A percentile compares a stretch with the other conserved stretches of the same genome.
Evolutionary conservation across 2,888 invertebrate species (phyloP).

Genomic region (Acrobasis repandana): DNA sequence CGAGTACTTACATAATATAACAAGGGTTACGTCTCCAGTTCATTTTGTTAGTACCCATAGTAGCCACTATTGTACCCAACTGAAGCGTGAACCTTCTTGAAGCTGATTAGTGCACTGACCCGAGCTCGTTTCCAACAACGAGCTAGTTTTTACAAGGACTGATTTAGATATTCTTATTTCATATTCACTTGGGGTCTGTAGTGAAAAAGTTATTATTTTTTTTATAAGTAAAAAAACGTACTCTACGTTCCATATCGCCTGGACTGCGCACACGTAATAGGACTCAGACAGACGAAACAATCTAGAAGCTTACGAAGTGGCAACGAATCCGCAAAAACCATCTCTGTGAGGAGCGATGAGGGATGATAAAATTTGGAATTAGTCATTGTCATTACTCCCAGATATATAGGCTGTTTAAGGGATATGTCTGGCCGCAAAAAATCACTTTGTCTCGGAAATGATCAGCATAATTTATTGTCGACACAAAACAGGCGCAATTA

Average conservation of each 20-base stretch:
- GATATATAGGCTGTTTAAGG: not conserved
- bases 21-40: not conserved
- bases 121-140: not conserved
- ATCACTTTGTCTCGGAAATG: constrained; percentile 8
- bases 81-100: not conserved
- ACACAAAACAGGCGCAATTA: constrained; percentile 1
- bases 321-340: too few species aligned
- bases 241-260: too few species aligned
- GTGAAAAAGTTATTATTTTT: not conserved
- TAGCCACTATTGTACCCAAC: not conserved
- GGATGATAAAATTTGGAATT: too few species aligned
- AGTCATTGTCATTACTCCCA: not conserved
- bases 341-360: too few species aligned
- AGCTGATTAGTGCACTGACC: not conserved
- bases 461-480: not conserved
- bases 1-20: not conserved
- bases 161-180: not conserved
- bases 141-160: not conserved
- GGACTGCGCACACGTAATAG: too few species aligned
- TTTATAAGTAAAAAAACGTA: too few species aligned
- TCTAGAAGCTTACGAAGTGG: too few species aligned
- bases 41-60: not conserved
- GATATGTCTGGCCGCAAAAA: not conserved
- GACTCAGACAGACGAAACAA: too few species aligned
- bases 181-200: not conserved